Conservation (phyloP, 1,140 invertebrate genomes). For the Drosophila ohnishii region DNA sequence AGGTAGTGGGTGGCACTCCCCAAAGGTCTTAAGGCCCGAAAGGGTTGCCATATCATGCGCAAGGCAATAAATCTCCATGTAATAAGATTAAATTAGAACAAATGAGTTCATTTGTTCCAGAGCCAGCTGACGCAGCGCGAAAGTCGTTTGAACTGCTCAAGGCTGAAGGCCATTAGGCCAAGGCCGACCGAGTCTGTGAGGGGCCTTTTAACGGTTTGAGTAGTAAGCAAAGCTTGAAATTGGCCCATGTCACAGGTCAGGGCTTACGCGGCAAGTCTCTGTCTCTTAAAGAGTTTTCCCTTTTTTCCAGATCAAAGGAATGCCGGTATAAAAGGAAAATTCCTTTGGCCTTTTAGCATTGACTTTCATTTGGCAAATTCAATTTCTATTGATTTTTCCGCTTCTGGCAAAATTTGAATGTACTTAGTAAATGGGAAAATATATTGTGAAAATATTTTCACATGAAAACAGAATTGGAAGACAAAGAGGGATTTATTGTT, state of each 20-base stretch:
- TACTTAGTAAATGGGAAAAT: not conserved
- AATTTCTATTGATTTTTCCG: conserved; percentile 1
- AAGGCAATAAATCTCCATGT: conserved; percentile 72
- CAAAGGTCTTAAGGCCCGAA: conserved; percentile 21
- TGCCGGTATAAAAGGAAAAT: not conserved
- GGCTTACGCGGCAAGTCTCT: conserved; percentile 8
- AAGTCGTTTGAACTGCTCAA: conserved; percentile 13
- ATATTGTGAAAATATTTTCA: not conserved
- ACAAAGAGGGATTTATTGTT: not conserved
- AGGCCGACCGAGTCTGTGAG: conserved; percentile 8
- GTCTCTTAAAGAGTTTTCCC: conserved; percentile 6
- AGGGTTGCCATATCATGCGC: conserved; percentile 70
- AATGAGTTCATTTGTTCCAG: conserved; percentile 75
- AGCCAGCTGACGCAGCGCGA: conserved; percentile 42
- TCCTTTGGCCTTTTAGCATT: not conserved
- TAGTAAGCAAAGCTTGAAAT: conserved; percentile 24
- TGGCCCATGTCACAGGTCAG: conserved; percentile 24
- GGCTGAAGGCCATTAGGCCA: conserved; percentile 32
- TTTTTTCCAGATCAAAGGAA: not conserved
- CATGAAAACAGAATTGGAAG: too few relatives aligned
- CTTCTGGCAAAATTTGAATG: not conserved
- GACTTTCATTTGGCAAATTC: conserved; percentile 16
- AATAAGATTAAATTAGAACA: conserved; percentile 79
- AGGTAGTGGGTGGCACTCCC: not conserved
- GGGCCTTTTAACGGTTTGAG: conserved; percentile 17